These are phyloP conservation scores for Eilema depressum DNA, from an alignment of 2,888 invertebrate genomes.

Conservation along the genomic window DNA sequence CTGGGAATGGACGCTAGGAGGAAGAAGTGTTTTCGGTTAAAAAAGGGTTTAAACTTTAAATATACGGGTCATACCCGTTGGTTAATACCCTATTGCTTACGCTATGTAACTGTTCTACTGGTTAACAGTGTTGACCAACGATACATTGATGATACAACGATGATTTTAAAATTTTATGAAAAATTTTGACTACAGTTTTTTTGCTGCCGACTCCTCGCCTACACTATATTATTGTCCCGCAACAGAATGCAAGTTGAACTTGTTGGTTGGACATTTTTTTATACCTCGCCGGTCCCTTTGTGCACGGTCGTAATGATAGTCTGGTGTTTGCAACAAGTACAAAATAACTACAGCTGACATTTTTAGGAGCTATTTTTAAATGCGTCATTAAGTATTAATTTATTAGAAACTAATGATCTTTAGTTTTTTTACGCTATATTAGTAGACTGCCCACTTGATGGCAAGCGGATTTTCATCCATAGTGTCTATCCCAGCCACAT, in stretches of 20 bases:
- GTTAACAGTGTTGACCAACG: no score
- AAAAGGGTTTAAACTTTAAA: no score
- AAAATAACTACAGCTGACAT: background rate
- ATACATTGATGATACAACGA: no score
- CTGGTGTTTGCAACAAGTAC: slow-evolving; percentile 27
- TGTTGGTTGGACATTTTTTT: slow-evolving; percentile 40
- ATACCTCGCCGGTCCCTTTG: slow-evolving; percentile 37
- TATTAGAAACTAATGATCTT: background rate
- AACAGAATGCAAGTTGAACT: slow-evolving; percentile 46
- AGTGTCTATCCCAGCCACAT: no score
- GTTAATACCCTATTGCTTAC: no score
- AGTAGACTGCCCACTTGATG: no score
- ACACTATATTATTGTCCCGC: slow-evolving; percentile 38
- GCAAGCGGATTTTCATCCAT: no score
- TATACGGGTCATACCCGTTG: no score
- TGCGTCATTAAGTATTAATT: background rate
- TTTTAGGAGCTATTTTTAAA: background rate
- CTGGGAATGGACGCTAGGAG: no score
- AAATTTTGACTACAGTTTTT: background rate
- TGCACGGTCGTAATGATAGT: slow-evolving; percentile 44
- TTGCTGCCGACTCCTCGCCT: slow-evolving; percentile 13
- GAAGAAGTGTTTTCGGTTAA: no score
- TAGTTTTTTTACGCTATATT: background rate
- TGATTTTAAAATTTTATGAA: no score
- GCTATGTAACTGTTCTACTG: no score